These are phyloP conservation scores for Fabriciana adippe DNA, from an alignment of 2,888 invertebrate species.

Conservation along the genomic window DNA sequence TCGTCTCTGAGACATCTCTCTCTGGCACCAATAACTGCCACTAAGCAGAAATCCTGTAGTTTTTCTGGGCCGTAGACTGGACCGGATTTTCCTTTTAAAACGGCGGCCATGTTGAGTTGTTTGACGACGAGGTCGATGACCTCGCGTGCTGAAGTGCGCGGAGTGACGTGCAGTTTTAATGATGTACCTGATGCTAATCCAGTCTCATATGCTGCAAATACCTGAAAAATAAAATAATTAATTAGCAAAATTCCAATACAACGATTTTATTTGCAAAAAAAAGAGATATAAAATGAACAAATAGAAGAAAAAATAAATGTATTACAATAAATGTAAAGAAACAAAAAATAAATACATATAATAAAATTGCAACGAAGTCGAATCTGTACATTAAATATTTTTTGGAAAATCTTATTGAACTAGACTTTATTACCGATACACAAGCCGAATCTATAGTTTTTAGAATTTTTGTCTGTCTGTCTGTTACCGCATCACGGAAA, in stretches of 20 bases:
- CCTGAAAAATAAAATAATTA: conserved; percentile 80
- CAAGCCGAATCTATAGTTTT: too few species aligned
- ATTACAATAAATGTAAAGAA: too few species aligned
- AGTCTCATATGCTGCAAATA: conserved; percentile 97
- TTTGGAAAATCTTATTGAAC: too few species aligned
- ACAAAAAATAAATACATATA: too few species aligned
- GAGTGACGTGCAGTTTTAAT: conserved; percentile 95
- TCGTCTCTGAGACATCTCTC: conserved; percentile 97
- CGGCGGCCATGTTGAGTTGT: conserved; percentile 96
- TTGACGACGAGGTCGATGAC: conserved; percentile 97
- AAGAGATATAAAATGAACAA: background rate
- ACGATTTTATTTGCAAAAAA: background rate
- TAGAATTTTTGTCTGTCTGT: too few species aligned
- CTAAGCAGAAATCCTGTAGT: conserved; percentile 94
- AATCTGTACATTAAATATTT: too few species aligned
- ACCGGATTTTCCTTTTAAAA: conserved; percentile 91
- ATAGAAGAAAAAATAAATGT: background rate
- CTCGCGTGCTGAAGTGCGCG: conserved; percentile 95
- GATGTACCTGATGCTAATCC: conserved; percentile 96
- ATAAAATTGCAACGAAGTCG: too few species aligned
- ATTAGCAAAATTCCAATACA: background rate
- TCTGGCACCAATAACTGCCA: conserved; percentile 96
- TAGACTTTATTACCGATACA: too few species aligned
- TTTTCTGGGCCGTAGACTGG: conserved; percentile 93
- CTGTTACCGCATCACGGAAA: too few species aligned